These are phyloP conservation scores for Heliothis peltigera DNA, from an alignment of 2,888 invertebrate species.

Conservation along the genomic window DNA sequence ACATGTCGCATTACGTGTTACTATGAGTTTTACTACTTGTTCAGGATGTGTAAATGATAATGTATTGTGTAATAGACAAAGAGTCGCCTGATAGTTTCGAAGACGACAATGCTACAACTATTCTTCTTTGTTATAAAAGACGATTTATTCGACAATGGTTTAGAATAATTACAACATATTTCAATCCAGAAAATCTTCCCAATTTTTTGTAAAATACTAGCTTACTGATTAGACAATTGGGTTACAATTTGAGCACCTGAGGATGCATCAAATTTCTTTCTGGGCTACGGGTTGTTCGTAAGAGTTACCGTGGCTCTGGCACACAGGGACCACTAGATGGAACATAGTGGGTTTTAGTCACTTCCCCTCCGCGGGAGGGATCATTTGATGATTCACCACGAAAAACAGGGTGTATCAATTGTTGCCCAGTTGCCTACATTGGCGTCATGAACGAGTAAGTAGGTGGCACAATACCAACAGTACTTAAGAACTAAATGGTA, in stretches of 20 bases:
- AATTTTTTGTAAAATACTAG: too few species aligned
- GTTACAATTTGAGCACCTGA: too few species aligned
- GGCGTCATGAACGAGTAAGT: neutral
- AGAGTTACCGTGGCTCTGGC: too few species aligned
- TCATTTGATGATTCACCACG: too few species aligned
- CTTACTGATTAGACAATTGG: too few species aligned
- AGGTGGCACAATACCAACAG: neutral
- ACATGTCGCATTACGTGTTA: slow-evolving; percentile 10
- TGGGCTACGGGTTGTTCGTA: too few species aligned
- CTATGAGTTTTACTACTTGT: slow-evolving; percentile 7
- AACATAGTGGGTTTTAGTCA: too few species aligned
- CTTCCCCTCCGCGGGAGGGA: too few species aligned
- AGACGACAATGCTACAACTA: neutral
- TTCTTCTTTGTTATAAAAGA: neutral
- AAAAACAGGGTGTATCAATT: neutral
- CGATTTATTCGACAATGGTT: neutral
- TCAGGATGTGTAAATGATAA: neutral
- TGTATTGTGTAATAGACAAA: slow-evolving; percentile 7
- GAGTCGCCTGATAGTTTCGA: neutral
- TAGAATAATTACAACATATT: neutral
- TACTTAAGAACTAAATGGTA: neutral
- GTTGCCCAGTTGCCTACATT: neutral
- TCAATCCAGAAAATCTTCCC: neutral
- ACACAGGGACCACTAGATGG: too few species aligned
- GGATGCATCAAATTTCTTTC: too few species aligned